Conservation (phyloP, 2,888 invertebrate genomes). For the Anthrax anthrax region DNA sequence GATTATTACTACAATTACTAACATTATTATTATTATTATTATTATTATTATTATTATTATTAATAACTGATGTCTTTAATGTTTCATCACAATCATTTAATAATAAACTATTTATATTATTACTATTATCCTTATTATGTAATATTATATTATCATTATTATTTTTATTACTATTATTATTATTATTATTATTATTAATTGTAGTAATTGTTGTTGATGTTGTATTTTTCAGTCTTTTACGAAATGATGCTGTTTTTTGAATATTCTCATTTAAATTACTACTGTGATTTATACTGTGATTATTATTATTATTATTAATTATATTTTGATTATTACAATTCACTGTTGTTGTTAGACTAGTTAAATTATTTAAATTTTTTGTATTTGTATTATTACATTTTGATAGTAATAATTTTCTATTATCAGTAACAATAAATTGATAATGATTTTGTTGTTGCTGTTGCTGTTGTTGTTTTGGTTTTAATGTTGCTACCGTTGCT, state of each 20-base stretch:
- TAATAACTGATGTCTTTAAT: no score
- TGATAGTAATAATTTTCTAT: no score
- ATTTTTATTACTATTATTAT: constrained; percentile 1
- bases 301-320: constrained; percentile 2
- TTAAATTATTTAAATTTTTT: no score
- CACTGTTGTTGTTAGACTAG: constrained; percentile 10
- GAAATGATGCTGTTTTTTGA: constrained; percentile 10
- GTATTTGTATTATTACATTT: no score
- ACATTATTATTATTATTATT: neutral
- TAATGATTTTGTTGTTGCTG: constrained; percentile 10
- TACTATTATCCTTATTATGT: neutral
- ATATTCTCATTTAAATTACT: constrained; percentile 1
- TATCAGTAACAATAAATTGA: neutral
- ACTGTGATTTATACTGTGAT: constrained; percentile 3
- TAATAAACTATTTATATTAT: neutral
- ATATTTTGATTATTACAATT: neutral
- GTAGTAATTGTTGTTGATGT: constrained; percentile 5
- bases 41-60: constrained; percentile 4
- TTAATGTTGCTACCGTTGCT: constrained; percentile 10
- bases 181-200: constrained; percentile 1
- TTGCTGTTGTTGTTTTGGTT: constrained; percentile 9
- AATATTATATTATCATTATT: constrained; percentile 1
- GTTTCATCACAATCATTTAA: neutral
- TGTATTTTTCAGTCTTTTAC: constrained; percentile 15
- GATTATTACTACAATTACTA: neutral